Evolutionary conservation across 37 sponge, comb jelly and placozoan species (phyloP).

Genomic region (Halisarca cf. caerulea): DNA sequence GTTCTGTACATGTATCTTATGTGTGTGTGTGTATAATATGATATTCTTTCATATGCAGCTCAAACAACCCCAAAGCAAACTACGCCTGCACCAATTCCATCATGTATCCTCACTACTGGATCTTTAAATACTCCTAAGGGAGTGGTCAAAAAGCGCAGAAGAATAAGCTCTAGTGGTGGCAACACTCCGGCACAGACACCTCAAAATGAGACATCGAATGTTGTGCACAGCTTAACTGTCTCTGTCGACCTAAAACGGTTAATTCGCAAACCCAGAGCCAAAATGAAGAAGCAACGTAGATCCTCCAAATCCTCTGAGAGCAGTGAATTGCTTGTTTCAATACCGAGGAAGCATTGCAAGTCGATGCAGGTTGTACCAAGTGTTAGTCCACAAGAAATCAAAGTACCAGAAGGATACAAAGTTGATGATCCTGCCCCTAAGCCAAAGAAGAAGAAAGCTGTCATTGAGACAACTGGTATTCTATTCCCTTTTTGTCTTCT

Average conservation of each 20-base stretch:
- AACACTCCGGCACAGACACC: background rate
- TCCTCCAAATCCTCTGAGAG: background rate
- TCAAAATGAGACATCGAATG: background rate
- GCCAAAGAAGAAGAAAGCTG: conserved; percentile 9
- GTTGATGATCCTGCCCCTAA: background rate
- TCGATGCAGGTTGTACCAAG: background rate
- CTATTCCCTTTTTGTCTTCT: too few relatives aligned
- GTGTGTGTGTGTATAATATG: too few relatives aligned
- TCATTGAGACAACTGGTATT: background rate
- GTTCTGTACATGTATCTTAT: too few relatives aligned
- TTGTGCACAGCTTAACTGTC: background rate
- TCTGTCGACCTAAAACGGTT: background rate
- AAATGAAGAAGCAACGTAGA: background rate
- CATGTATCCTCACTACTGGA: conserved; percentile 4
- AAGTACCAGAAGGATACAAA: background rate
- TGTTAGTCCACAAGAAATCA: background rate
- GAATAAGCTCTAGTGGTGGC: background rate
- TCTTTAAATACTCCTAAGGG: conserved; percentile 3
- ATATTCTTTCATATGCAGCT: background rate
- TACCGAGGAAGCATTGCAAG: background rate
- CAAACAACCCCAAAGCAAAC: background rate
- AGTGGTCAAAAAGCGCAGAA: background rate
- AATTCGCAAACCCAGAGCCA: background rate
- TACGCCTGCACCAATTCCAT: background rate
- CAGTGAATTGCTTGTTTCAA: background rate